A percentile compares a stretch with the other conserved stretches of the same genome.
phyloP scores from a whole-genome alignment of 2,888 invertebrate species.

The Cyclophora albipunctata region DNA sequence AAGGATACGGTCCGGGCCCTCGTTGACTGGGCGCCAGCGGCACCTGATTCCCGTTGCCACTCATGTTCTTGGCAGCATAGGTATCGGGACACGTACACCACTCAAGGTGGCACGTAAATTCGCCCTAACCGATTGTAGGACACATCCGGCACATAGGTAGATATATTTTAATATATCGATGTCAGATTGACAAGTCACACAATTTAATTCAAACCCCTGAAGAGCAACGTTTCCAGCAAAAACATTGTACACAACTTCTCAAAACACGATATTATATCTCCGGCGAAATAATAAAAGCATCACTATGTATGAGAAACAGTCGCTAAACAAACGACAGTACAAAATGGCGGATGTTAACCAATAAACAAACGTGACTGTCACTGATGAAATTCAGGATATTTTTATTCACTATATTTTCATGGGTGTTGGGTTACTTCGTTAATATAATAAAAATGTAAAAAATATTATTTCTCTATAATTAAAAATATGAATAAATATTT shows the following conservation, averaged over 20 bases:
- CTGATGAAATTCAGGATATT: constrained; percentile 39
- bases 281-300: constrained; percentile 56
- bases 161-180: constrained; percentile 44
- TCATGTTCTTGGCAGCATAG: constrained; percentile 78
- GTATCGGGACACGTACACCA: constrained; percentile 76
- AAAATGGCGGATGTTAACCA: constrained; percentile 76
- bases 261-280: constrained; percentile 57
- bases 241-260: constrained; percentile 65
- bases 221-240: constrained; percentile 63
- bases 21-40: constrained; percentile 77
- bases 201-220: constrained; percentile 55
- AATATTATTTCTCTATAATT: constrained; percentile 46
- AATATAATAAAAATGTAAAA: constrained; percentile 59
- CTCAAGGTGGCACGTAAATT: constrained; percentile 78
- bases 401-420: constrained; percentile 17
- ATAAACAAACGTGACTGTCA: constrained; percentile 73
- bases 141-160: constrained; percentile 73
- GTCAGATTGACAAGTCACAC: constrained; percentile 67
- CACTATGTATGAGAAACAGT: constrained; percentile 62
- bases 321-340: constrained; percentile 75
- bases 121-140: constrained; percentile 73
- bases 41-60: constrained; percentile 80
- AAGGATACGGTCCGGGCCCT: constrained; percentile 78
- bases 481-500: constrained; percentile 51
- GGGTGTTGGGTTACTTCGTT: constrained; percentile 27